Base-by-base conservation (phyloP, 1,140 invertebrate genomes). In the Alviniconcha marisindica region DNA sequence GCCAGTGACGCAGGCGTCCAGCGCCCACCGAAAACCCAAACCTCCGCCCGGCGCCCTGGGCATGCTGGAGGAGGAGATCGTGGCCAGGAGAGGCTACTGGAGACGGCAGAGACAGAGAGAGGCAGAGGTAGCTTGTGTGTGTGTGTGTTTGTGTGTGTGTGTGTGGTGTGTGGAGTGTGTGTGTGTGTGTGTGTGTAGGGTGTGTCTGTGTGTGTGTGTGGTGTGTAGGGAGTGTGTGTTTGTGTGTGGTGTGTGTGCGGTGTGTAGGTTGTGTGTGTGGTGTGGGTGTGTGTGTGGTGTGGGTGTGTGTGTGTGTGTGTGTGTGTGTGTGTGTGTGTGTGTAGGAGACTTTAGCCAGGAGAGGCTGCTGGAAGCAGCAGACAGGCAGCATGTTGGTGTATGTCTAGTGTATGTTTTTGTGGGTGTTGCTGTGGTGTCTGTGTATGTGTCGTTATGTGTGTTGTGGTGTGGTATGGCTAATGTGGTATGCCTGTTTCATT, bases 11-110 rank as follows among this genome's bases (percentile, higher is more conserved):
- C 79, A 91, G 78, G 87, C 91, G 4, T 89, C 90, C 33, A 88
- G 90, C 42, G 89, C 87, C 14, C 90, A 91, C 81, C 87, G 87
- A 40, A 90, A 91, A 74, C 88, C 89, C 31, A 88, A 88, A 54
- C 88, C 92, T 36, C 91, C 92, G 73, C 89, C 91, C 48, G 92
- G 92, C 24, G 91, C 92, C 28, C 81, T 88, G 0, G 87, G 90
- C n/a, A 87, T 91, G 88, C 83, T 92, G 24, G 91, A 92, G 79
- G 92, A 92, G 60, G 92, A 92, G 82, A 86, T 91, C 2, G 88
- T 91, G 18, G 90, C 91, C 33, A 77, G 90, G 3, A 88, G 88
- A 28, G 84, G 86, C 21, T 92, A 88, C 88, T 92, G 92, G 92
- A 81, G 91, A 38, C 83, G 90, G n/a, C 89, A 91, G 73, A 71